Evolutionary conservation across 1,140 invertebrate species (phyloP).

Genomic region (Rhyacophila brunnea): DNA sequence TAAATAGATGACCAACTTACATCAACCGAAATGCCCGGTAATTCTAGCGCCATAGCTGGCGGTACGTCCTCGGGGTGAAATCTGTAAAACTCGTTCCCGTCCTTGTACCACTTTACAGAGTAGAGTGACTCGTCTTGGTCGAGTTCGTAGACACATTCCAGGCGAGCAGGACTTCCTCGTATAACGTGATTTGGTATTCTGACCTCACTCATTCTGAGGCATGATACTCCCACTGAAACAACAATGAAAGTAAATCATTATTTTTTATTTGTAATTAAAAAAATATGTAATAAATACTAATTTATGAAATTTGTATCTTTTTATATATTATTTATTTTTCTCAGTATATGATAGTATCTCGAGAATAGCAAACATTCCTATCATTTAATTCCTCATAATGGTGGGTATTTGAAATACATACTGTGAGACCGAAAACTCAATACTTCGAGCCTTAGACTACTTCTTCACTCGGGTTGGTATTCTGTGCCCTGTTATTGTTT

Average conservation of each 20-base stretch:
- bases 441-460: no score
- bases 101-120: conserved; percentile 67
- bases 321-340: no score
- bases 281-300: no score
- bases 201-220: conserved; percentile 51
- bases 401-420: no score
- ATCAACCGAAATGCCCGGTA: conserved; percentile 62
- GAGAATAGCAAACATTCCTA: no score
- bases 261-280: no score
- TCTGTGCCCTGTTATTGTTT: no score
- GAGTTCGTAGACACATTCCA: conserved; percentile 60
- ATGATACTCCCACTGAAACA: conserved; percentile 16
- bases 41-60: conserved; percentile 55
- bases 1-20: conserved; percentile 60
- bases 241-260: neutral
- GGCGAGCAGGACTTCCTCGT: conserved; percentile 50
- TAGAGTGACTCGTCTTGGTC: conserved; percentile 57
- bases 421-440: no score
- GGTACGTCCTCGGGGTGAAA: conserved; percentile 59
- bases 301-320: no score
- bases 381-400: no score
- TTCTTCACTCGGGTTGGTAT: no score
- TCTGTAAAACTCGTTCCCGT: conserved; percentile 62
- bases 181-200: conserved; percentile 56
- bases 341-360: no score